Base-by-base conservation (phyloP, 1,140 invertebrate genomes). In the Bombus confusus region DNA sequence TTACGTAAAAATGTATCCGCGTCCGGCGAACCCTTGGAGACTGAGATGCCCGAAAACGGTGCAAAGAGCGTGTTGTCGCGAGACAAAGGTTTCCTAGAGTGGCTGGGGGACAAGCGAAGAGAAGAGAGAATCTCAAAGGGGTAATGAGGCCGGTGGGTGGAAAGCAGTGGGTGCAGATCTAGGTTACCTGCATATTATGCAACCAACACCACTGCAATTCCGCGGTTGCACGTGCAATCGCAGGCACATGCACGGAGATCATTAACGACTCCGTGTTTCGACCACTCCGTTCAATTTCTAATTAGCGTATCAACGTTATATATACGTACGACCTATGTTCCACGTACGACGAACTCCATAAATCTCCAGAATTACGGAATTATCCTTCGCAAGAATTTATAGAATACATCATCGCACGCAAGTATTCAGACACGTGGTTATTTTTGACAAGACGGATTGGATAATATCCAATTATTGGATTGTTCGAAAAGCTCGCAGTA, bases 151-250 rank as follows among this genome's bases (percentile, higher is more conserved):
- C 93, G 92, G 79, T 89, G 88, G 92, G 92, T 93, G 92, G 91
- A 89, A 93, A 86, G 91, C 89, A 89, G 88, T 90, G 91, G 91
- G 92, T 91, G 92, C 90, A 91, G 90, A 94, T 94, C 93, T 94
- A 92, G 93, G 92, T 94, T 94, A 94, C 92, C 93, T 93, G 93
- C 86, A 94, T 93, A 94, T 95, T 94, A 95, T 94, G 94, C 94
- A 95, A 94, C 91, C 92, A 92, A 92, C 86, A 92, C 90, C 62
- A 83, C 78, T 87, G 87, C 83, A 78, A 90, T 91, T 89, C 73
- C 90, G 86, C 83, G 91, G 79, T 87, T 87, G 88, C 88, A 90
- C 71, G 75, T 90, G 89, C 86, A 68, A 64, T 75, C 59, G 69
- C 64, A 72, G 62, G 76, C 72, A 75, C 84, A 83, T 78, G 62